Conservation (phyloP, 1,140 invertebrate genomes). For the Bombyx mori region ASM3026992v2 NC_085131.1:5838501-5839000, state of each 20-base stretch:
- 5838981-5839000: conserved; percentile 50
- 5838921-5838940: not conserved
- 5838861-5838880: conserved; percentile 50
- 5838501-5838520: too few species aligned
- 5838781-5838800: conserved; percentile 53
- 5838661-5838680: too few species aligned
- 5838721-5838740: not conserved
- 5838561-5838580: too few species aligned
- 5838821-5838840: conserved; percentile 44
- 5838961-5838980: conserved; percentile 36
- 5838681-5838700: too few species aligned
- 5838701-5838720: too few species aligned
- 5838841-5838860: conserved; percentile 54
- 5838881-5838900: not conserved
- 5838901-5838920: not conserved
- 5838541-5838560: too few species aligned
- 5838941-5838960: not conserved
- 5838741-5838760: conserved; percentile 5
- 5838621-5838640: too few species aligned
- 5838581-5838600: too few species aligned
- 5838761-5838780: conserved; percentile 46
- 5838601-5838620: too few species aligned
- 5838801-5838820: conserved; percentile 53
- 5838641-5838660: not conserved
- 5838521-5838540: too few species aligned